A percentile compares a stretch with the other conserved stretches of the same genome.
Conservation (phyloP, 2,888 invertebrate species). For the Altica lythri region DNA sequence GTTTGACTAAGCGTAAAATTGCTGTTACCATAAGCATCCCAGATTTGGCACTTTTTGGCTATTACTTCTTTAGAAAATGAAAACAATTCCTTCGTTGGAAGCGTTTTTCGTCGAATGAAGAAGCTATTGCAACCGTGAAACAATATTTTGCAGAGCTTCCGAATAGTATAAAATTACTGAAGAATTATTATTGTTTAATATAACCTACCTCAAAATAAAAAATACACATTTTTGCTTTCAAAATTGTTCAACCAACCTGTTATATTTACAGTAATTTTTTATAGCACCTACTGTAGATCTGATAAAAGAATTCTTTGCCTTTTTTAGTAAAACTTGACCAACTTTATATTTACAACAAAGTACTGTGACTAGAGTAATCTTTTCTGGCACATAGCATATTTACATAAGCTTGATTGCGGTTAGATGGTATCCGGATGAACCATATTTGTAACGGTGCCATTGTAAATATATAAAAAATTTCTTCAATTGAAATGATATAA, state of each 20-base stretch:
- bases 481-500: slow-evolving; percentile 18
- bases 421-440: slow-evolving; percentile 8
- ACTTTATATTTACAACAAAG: background rate
- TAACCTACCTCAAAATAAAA: background rate
- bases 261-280: too few species aligned
- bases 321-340: background rate
- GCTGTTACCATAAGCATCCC: too few species aligned
- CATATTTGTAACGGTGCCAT: slow-evolving; percentile 13
- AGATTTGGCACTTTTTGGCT: too few species aligned
- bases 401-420: background rate
- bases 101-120: too few species aligned
- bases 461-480: background rate
- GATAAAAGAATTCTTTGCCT: background rate
- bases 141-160: too few species aligned
- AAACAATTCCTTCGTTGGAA: too few species aligned
- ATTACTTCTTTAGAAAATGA: too few species aligned
- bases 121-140: too few species aligned
- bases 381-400: slow-evolving; percentile 3
- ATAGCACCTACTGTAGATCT: background rate
- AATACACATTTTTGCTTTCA: background rate
- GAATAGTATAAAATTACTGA: too few species aligned
- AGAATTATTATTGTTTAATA: too few species aligned
- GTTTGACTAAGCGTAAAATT: too few species aligned
- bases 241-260: too few species aligned
- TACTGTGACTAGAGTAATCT: background rate